Percentiles rank a stretch among this genome's conserved stretches.
phyloP scores from a whole-genome alignment of 2,888 invertebrate species.

The Pocota personata region DNA sequence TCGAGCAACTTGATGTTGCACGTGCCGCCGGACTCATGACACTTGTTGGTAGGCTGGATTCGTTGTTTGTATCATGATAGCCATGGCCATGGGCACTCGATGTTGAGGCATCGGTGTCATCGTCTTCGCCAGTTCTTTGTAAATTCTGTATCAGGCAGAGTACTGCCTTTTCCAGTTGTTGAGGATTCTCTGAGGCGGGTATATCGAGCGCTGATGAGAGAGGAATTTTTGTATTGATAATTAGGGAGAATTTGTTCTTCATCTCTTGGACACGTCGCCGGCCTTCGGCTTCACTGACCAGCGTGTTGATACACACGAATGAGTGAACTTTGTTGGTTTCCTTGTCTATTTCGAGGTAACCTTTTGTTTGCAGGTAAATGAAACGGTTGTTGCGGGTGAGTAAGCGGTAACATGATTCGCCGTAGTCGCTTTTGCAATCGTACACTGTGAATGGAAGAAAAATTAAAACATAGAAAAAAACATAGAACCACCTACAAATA shows the following conservation, averaged over 20 bases:
- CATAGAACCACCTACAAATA: background rate
- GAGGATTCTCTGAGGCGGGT: slow-evolving; percentile 88
- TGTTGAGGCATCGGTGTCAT: slow-evolving; percentile 73
- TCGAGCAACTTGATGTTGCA: slow-evolving; percentile 53
- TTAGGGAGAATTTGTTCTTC: slow-evolving; percentile 90
- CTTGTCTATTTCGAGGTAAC: slow-evolving; percentile 92
- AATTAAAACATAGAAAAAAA: background rate
- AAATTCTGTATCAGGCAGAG: slow-evolving; percentile 86
- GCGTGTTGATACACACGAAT: slow-evolving; percentile 93
- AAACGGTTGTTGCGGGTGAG: slow-evolving; percentile 92
- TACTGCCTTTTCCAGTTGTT: slow-evolving; percentile 88
- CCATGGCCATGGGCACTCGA: slow-evolving; percentile 60
- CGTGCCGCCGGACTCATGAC: slow-evolving; percentile 68
- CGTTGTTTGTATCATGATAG: slow-evolving; percentile 51
- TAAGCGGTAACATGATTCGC: slow-evolving; percentile 93
- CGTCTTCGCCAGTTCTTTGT: slow-evolving; percentile 77
- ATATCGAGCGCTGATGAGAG: slow-evolving; percentile 79
- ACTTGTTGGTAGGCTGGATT: slow-evolving; percentile 48
- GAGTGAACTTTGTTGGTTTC: slow-evolving; percentile 90
- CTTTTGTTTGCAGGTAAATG: slow-evolving; percentile 92
- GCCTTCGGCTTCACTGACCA: slow-evolving; percentile 90
- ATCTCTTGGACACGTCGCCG: slow-evolving; percentile 89
- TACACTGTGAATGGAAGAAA: slow-evolving; percentile 86
- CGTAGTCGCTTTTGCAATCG: slow-evolving; percentile 91
- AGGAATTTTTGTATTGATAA: slow-evolving; percentile 84